Percentiles rank a stretch among this genome's conserved stretches.
phyloP scores from a whole-genome alignment of 2,113 vertebrate genomes.

The Gopherus evgoodei region DNA sequence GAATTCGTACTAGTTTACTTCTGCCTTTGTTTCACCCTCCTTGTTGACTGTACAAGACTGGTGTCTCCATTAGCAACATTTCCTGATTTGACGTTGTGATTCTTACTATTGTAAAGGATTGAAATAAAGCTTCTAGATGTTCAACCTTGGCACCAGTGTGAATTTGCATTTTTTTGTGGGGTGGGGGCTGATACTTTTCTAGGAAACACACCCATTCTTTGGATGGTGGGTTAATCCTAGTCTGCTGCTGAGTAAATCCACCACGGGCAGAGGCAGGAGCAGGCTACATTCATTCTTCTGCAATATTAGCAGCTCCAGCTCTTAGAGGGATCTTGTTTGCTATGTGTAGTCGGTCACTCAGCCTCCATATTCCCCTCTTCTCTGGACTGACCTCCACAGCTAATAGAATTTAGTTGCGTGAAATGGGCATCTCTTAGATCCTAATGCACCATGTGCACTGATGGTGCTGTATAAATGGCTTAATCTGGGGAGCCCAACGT shows the following conservation, averaged over 20 bases:
- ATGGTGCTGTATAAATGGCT: background rate
- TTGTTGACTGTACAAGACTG: conserved; percentile 22
- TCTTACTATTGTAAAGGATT: conserved; percentile 77
- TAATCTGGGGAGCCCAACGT: no score
- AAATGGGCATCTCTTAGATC: background rate
- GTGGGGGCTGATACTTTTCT: background rate
- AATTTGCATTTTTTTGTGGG: background rate
- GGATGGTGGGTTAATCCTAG: background rate
- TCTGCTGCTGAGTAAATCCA: no score
- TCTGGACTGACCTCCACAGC: background rate
- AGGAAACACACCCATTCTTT: background rate
- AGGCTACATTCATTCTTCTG: background rate
- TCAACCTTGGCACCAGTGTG: background rate
- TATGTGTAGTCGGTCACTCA: no score
- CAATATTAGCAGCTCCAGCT: no score
- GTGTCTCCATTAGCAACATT: conserved; percentile 57
- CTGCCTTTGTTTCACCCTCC: conserved; percentile 23
- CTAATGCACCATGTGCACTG: background rate
- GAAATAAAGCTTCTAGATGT: conserved; percentile 82
- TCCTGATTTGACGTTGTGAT: conserved; percentile 72
- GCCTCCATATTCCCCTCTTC: no score
- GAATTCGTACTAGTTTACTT: background rate
- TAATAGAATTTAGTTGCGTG: background rate
- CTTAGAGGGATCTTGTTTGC: no score
- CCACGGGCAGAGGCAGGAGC: background rate